A percentile compares a stretch with the other conserved stretches of the same genome.
Evolutionary conservation across 2,797 vertebrate genomes (phyloP).

Genomic region (Dicrostonyx torquatus): DNA sequence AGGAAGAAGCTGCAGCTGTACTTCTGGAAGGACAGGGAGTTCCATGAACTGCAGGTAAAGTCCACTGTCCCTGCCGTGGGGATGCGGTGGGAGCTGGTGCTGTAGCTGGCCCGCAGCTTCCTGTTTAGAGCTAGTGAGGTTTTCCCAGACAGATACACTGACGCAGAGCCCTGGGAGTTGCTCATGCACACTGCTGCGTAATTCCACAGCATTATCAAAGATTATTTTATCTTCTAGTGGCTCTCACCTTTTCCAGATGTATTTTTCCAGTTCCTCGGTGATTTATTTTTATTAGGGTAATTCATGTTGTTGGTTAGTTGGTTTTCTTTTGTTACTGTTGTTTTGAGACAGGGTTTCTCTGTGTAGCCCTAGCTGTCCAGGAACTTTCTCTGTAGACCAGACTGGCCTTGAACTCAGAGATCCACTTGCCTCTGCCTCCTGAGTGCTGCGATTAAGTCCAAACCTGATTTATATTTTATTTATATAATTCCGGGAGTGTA

Average conservation of each 20-base stretch:
- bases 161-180: neutral
- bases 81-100: neutral
- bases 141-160: neutral
- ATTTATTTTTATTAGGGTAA: constrained; percentile 26
- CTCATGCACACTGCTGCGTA: neutral
- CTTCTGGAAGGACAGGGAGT: constrained; percentile 98
- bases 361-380: neutral
- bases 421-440: neutral
- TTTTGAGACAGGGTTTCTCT: neutral
- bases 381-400: neutral
- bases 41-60: constrained; percentile 95
- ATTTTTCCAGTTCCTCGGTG: neutral
- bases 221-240: neutral
- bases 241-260: neutral
- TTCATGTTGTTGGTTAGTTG: neutral
- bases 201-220: neutral
- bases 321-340: neutral
- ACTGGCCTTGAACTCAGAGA: neutral
- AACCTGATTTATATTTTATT: constrained; percentile 9
- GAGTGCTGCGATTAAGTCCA: neutral
- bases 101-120: neutral
- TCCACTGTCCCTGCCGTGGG: neutral
- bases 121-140: neutral
- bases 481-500: neutral
- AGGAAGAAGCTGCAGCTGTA: constrained; percentile 97